Conservation (phyloP, 1,140 invertebrate species). For the Drosophila watanabei region DNA sequence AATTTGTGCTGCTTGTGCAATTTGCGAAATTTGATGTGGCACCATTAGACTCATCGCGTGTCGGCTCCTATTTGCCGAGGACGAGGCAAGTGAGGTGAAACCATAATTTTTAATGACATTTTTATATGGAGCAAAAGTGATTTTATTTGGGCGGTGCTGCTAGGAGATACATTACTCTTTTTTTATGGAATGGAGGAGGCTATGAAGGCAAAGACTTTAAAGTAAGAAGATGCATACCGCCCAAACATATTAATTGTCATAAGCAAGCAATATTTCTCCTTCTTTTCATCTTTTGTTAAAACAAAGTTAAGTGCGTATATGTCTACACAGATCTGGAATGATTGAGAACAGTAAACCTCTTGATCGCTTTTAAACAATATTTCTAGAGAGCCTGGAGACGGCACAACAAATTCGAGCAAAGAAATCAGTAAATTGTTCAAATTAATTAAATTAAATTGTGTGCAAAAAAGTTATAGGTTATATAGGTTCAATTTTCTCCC, state of each 20-base stretch:
- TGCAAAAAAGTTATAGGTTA: neutral
- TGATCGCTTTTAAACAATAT: neutral
- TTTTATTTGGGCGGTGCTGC: slow-evolving; percentile 55
- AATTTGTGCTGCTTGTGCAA: slow-evolving; percentile 61
- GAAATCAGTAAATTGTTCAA: too few species aligned
- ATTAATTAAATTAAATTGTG: neutral
- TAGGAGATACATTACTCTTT: slow-evolving; percentile 4
- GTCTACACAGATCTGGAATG: neutral
- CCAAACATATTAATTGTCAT: too few species aligned
- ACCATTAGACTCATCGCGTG: slow-evolving; percentile 46
- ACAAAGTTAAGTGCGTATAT: neutral
- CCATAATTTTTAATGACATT: slow-evolving; percentile 82
- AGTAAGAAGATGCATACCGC: neutral
- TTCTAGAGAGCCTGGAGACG: too few species aligned
- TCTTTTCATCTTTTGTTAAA: too few species aligned
- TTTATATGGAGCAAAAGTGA: slow-evolving; percentile 75
- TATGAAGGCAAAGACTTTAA: neutral
- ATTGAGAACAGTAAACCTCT: neutral
- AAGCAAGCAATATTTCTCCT: too few species aligned
- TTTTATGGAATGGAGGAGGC: neutral
- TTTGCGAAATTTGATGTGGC: slow-evolving; percentile 65
- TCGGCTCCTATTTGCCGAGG: slow-evolving; percentile 16
- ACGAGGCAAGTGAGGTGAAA: slow-evolving; percentile 9
- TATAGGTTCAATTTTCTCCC: neutral
- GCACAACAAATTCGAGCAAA: neutral